Evolutionary conservation across 1,140 invertebrate species (phyloP), one percentile per base, ranked within the genome.

Genomic region (Drosophila orena): DNA sequence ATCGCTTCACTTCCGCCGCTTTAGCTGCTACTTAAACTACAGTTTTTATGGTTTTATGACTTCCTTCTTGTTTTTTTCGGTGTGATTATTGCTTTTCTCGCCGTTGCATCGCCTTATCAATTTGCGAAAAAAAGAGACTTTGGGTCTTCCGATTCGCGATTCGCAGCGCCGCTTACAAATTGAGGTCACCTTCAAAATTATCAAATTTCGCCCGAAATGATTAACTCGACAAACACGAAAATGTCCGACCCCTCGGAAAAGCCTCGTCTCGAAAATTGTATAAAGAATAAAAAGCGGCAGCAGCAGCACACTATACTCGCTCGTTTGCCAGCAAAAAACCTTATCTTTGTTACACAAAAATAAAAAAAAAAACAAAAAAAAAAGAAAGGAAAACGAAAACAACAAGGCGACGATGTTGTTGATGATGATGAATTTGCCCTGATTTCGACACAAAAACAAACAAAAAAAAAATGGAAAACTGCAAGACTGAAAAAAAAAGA

Each of bases 351-450:
- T 84, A 86, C 60, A 83, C 81, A 85, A 80, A 76, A 77, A 76
- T 57, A 55, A 55, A 53, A 61, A 50, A 55, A 53, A 22, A 35
- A 76, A 24, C 69, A 62, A 47, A n/a, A n/a, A n/a, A n/a, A n/a
- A n/a, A n/a, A n/a, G n/a, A n/a, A n/a, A n/a, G n/a, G n/a, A n/a
- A n/a, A 35, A 30, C n/a, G 65, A 57, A 61, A 78, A 77, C 37
- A 72, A 71, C 81, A 86, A 85, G 84, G 80, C 73, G 66, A 55
- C 79, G 77, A 83, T 89, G 83, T 81, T 86, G 83, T 88, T 88
- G 84, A 80, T 88, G 83, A 88, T 88, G 84, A 88, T 86, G 81
- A 86, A 85, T 88, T 89, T 83, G 84, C 84, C 84, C 84, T 88
- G 84, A 88, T 88, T 88, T 88, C 84, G 84, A 89, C 84, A 89